Percentiles rank a stretch among this genome's conserved stretches.
Conservation (phyloP, 2,888 invertebrate species). For the Andrena bucephala region DNA sequence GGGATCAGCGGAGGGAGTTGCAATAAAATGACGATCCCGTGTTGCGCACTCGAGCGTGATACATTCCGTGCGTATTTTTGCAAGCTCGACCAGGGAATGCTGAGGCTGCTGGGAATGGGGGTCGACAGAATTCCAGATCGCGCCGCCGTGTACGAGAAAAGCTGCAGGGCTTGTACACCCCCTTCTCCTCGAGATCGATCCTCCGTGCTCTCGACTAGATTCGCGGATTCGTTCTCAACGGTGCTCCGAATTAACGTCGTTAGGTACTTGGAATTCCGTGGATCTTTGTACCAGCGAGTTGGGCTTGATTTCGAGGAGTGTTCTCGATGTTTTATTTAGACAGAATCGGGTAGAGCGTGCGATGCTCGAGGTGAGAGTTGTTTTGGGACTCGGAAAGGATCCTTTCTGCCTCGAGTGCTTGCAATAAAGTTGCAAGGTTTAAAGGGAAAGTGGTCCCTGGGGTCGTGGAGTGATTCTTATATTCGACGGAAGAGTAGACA, state of each 20-base stretch:
- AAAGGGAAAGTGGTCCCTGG: background rate
- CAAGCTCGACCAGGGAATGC: conserved; percentile 22
- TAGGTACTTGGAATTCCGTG: background rate
- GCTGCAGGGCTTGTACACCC: background rate
- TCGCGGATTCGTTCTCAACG: background rate
- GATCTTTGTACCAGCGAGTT: background rate
- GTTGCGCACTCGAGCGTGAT: conserved; percentile 19
- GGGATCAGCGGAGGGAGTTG: conserved; percentile 2
- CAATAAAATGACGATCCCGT: conserved; percentile 28
- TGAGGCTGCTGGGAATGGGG: background rate
- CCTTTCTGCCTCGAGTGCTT: background rate
- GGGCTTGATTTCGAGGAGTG: background rate
- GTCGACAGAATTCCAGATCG: conserved; percentile 36
- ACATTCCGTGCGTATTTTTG: conserved; percentile 56
- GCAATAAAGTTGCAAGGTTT: background rate
- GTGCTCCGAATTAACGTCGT: background rate
- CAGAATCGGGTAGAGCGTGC: no score
- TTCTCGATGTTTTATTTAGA: no score
- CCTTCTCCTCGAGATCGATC: background rate
- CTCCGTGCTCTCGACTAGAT: background rate
- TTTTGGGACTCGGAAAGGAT: no score
- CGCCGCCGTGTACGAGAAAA: conserved; percentile 23
- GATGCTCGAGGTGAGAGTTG: no score
- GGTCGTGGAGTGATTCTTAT: background rate
- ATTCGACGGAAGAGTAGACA: conserved; percentile 17